Evolutionary conservation across 2,797 vertebrate species (phyloP), one percentile per base, ranked within the genome.

Genomic region (Sphaeramia orbicularis): DNA sequence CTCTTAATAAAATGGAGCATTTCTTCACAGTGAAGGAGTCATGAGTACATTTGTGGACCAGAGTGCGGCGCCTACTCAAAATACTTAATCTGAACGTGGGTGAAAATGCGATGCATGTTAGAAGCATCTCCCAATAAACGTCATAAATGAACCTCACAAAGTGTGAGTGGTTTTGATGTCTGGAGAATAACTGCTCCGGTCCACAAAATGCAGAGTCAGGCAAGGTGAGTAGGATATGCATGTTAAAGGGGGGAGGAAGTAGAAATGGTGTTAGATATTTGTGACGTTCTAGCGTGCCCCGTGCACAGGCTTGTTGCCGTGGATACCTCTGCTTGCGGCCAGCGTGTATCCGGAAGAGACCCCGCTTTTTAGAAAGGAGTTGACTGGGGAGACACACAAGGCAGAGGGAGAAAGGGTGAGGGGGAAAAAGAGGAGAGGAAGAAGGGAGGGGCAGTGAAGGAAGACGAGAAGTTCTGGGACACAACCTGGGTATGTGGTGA

Each of bases 321-420:
- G 89, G 93, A 95, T 99, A 99, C 97, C 97, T 99, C 96, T 94
- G 91, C 95, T 97, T 99, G 96, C 96, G 96, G 83, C 95, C 94
- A 93, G 93, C 93, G 90, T 97, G 96, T 91, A 96, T 98, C 95
- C 94, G 93, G 96, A 98, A 99, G 96, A 99, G 94, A 96, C 95
- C 95, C 92, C 96, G 95, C 93, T 99, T 99, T 96, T 96, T 97
- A 95, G 94, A 96, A 93, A 96, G 91, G 90, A 96, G 93, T 74
- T 95, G 94, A 95, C 94, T 95, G 94, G 86, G 92, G 91, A 95
- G 86, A 95, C 90, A 95, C 90, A 94, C 92, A 95, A 92, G 93
- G 91, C 88, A 93, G 88, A 94, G 91, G 92, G 86, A 91, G 71
- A 92, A 78, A 89, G 74, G 88, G 89, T 92, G 91, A 93, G 83